Base-by-base conservation (phyloP, 2,797 vertebrate species). In the Alosa sapidissima region DNA sequence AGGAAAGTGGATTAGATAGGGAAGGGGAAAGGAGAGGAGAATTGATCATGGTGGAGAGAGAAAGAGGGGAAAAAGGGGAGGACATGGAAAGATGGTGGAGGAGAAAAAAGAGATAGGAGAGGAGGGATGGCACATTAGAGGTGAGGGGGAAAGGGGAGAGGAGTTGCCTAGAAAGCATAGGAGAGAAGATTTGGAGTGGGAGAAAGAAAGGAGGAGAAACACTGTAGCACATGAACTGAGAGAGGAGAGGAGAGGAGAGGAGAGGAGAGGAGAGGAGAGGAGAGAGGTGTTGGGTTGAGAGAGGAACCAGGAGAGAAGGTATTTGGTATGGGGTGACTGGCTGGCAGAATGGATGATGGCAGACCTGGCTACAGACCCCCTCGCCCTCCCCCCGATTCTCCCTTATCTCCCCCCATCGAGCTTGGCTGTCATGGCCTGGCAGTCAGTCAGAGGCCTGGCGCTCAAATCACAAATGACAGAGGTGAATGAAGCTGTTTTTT, bases 401-500 rank as follows among this genome's bases (percentile, higher is more conserved):
- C 28, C 65, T 24, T 13, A 19, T 16, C 75, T 88, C 60, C 51
- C 54, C 90, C 89, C 41, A 41, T 41, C 41, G 90, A 87, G 91
- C 72, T 68, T 93, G 93, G 89, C 89, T 92, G 94, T 92, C 88
- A 92, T 91, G 90, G 95, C 90, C 91, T 81, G 89, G 88, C 91
- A 92, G 92, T 94, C 88, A 89, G 84, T 95, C 91, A 94, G 91
- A 89, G 91, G 88, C 90, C 88, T 85, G 90, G 92, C 93, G 89
- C 89, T 94, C 93, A 95, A 92, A 93, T 92, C 92, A 90, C 84
- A 84, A 91, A 92, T 85, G 89, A 93, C 92, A 95, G 93, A 95
- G 93, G 93, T 96, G 94, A 96, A 95, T 92, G 91, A 94, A 96
- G 93, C 92, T 93, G 92, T 94, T 90, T 55, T 93, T 88, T 93